Evolutionary conservation across 2,113 vertebrate species (phyloP), one percentile per base, ranked within the genome.

Genomic region (Macquaria ambigua): DNA sequence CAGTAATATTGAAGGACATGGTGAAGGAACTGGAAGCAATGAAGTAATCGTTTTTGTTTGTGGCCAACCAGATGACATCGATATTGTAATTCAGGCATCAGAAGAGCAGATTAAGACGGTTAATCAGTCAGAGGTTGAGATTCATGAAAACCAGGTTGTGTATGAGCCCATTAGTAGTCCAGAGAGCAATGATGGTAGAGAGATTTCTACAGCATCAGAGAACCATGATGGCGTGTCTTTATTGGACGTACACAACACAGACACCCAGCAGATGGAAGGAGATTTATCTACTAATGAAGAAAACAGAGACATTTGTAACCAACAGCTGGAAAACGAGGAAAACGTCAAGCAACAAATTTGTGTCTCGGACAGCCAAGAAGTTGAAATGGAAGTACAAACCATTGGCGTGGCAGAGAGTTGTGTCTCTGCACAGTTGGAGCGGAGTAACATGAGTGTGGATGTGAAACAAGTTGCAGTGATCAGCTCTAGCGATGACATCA

Each of bases 101-200:
- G 84, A 90, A 69, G 93, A 92, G 59, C 89, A 84, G 59, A 77
- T 84, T 2, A 69, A 87, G 67, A 62, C 59, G 1, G 62, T 21
- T 34, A 70, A 66, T 82, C 89, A 87, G 52, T 46, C 83, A 23
- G 84, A 74, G 37, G 53, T 77, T 18, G 72, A 83, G 61, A 56
- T 79, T 37, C 75, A 83, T 25, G 86, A 89, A 76, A 86, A 82
- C 79, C 89, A 92, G 81, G 89, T 94, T 0, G 93, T 94, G 28
- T 95, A 94, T 3, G 93, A 95, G 53, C 92, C 93, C 14, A 94
- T 95, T 59, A 95, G 94, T 31, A 94, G 94, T 55, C 94, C 93
- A 62, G 94, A 95, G 74, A 94, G 93, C 63, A 82, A 25, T 52
- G 85, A 70, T 14, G 94, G 79, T 9, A 48, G 77, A 12, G 92